phyloP scores from a whole-genome alignment of 1,140 invertebrate genomes.

The Arctopsyche grandis region DNA sequence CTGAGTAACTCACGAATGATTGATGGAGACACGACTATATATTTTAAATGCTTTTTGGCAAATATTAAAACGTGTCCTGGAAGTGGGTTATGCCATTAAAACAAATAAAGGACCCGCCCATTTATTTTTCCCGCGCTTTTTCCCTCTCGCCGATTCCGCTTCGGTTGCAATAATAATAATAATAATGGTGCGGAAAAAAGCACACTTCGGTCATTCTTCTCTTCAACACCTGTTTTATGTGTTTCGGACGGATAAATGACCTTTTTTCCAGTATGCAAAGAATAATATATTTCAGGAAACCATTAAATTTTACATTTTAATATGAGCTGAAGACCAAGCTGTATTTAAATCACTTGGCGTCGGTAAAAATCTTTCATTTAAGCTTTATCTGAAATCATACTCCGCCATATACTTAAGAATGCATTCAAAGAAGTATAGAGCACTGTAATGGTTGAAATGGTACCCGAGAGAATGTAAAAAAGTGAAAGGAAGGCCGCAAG shows the following conservation, averaged over 20 bases:
- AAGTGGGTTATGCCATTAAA: constrained; percentile 28
- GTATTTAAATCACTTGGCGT: too few species aligned
- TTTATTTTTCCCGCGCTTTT: constrained; percentile 9
- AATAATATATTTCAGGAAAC: neutral
- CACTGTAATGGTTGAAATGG: too few species aligned
- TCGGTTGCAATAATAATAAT: constrained; percentile 25
- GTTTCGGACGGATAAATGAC: neutral
- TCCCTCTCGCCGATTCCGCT: constrained; percentile 4
- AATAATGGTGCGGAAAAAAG: constrained; percentile 5
- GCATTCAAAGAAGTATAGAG: too few species aligned
- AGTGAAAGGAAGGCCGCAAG: too few species aligned
- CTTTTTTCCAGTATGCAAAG: neutral
- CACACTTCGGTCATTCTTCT: constrained; percentile 6
- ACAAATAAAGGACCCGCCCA: constrained; percentile 35
- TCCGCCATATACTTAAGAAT: neutral
- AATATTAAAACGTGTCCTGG: constrained; percentile 37
- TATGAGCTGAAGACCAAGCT: too few species aligned
- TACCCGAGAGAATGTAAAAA: too few species aligned
- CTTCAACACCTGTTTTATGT: neutral
- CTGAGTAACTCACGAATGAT: constrained; percentile 38
- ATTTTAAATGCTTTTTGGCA: constrained; percentile 39
- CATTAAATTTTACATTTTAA: neutral
- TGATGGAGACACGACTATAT: constrained; percentile 39
- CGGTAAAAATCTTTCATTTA: neutral
- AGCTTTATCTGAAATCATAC: neutral